These are phyloP conservation scores for Pterocles orientalis DNA, from an alignment of 2,113 vertebrate genomes.

Conservation along the genomic window DNA sequence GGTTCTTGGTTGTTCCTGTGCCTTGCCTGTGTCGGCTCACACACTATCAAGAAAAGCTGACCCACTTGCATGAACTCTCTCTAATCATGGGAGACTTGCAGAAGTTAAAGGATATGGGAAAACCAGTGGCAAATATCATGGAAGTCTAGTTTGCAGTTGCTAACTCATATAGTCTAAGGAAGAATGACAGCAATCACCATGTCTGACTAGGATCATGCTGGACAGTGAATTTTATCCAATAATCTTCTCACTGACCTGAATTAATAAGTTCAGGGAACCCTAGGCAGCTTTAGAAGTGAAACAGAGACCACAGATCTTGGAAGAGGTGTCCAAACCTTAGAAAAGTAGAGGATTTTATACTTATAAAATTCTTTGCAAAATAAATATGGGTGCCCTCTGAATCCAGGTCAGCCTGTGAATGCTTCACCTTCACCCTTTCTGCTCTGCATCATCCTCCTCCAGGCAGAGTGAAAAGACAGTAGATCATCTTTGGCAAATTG, in stretches of 20 bases:
- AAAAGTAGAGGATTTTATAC: not conserved
- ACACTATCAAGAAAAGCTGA: not conserved
- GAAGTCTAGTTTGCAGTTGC: not conserved
- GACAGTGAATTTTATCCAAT: not conserved
- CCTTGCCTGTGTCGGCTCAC: too few relatives aligned
- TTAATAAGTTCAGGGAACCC: not conserved
- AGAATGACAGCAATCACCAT: not conserved
- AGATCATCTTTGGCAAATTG: slow-evolving; percentile 34
- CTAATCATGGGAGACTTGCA: not conserved
- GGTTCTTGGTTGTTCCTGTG: too few relatives aligned
- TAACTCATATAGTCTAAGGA: not conserved
- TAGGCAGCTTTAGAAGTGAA: not conserved
- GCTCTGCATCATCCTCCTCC: not conserved
- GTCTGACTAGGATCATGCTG: not conserved
- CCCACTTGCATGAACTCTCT: not conserved
- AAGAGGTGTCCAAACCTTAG: not conserved
- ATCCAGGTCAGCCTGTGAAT: not conserved
- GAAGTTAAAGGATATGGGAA: not conserved
- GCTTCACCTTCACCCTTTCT: not conserved
- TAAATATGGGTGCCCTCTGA: not conserved
- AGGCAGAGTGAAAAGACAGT: not conserved
- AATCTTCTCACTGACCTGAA: not conserved
- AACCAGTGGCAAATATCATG: not conserved
- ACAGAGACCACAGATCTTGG: not conserved
- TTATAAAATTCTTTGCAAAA: not conserved